A percentile compares a stretch with the other conserved stretches of the same genome.
Evolutionary conservation across 1,140 invertebrate species (phyloP).

Genomic region (Augochlora pura): DNA sequence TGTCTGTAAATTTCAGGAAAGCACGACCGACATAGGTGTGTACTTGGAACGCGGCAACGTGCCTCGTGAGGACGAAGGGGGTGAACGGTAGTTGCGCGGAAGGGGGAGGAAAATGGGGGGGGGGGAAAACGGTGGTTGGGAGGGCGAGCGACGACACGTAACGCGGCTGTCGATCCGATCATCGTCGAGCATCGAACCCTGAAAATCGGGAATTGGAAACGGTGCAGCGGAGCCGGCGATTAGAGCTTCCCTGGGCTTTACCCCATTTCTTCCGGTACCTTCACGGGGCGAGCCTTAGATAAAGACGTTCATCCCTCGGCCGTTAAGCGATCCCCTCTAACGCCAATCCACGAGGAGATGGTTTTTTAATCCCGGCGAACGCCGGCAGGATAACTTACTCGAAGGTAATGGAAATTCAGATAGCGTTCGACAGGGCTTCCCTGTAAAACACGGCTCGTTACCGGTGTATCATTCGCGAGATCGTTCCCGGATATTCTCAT

Average conservation of each 20-base stretch:
- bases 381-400: conserved; percentile 25
- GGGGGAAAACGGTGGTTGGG: not conserved
- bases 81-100: not conserved
- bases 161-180: conserved; percentile 29
- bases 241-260: conserved; percentile 13
- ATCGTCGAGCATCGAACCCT: conserved; percentile 23
- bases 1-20: conserved; percentile 73
- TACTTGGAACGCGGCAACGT: conserved; percentile 45
- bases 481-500: not conserved
- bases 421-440: not conserved
- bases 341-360: conserved; percentile 24
- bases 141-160: conserved; percentile 5
- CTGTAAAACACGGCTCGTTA: not conserved
- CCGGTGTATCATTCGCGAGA: not conserved
- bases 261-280: conserved; percentile 31
- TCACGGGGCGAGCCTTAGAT: conserved; percentile 27
- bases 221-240: conserved; percentile 25
- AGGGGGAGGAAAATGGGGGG: too few relatives aligned
- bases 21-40: conserved; percentile 56
- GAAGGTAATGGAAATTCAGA: conserved; percentile 31
- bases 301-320: conserved; percentile 11
- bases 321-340: conserved; percentile 16
- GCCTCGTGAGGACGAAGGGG: not conserved
- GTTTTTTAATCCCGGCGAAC: conserved; percentile 37
- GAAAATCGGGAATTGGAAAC: conserved; percentile 41